Conservation (phyloP, 2,113 vertebrate genomes). For the Drymodes brunneopygia region DNA sequence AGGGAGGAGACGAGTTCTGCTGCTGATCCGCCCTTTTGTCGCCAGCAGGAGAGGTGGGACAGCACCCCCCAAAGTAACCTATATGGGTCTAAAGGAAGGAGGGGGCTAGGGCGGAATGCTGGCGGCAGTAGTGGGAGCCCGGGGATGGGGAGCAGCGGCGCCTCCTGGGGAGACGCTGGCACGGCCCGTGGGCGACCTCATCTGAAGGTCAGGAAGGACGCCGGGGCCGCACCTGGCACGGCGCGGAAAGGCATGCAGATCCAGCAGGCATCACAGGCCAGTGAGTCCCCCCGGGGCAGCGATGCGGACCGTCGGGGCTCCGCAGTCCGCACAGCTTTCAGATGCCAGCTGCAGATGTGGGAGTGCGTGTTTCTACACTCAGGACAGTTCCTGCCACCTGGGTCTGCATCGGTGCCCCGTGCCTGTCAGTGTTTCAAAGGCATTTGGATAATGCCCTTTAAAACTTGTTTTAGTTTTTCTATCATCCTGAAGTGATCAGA, state of each 20-base stretch:
- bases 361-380: rapidly evolving
- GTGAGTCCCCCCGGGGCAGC: neutral
- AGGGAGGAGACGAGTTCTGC: neutral
- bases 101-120: neutral
- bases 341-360: neutral
- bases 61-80: neutral
- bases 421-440: neutral
- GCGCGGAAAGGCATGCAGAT: rapidly evolving
- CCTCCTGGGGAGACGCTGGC: neutral
- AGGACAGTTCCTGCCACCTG: too few species aligned
- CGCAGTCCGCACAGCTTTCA: neutral
- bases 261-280: neutral
- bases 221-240: neutral
- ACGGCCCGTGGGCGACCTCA: neutral
- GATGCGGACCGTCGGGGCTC: rapidly evolving
- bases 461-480: neutral
- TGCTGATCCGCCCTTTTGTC: neutral
- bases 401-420: neutral
- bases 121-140: neutral
- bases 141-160: neutral
- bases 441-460: neutral
- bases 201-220: neutral
- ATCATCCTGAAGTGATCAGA: neutral
- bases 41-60: neutral
- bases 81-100: neutral